A percentile compares a stretch with the other conserved stretches of the same genome.
These are phyloP conservation scores for Calidris pygmaea DNA, from an alignment of 2,113 vertebrate species.

Conservation along the genomic window DNA sequence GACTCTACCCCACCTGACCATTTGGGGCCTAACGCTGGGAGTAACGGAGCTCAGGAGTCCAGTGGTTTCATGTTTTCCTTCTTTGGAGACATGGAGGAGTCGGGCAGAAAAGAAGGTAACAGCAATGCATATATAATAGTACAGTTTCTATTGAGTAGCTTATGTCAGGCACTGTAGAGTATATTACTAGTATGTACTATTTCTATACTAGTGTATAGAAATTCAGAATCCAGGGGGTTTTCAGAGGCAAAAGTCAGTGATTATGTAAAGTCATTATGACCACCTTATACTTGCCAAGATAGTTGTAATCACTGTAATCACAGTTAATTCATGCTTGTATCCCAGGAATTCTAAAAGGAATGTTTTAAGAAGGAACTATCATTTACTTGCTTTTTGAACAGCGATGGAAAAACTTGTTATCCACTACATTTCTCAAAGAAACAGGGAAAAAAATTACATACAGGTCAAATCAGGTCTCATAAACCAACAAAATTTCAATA, in stretches of 20 bases:
- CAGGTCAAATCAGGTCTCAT: neutral
- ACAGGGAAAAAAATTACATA: no score
- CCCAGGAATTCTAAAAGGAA: neutral
- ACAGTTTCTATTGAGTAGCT: neutral
- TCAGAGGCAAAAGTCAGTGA: neutral
- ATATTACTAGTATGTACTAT: no score
- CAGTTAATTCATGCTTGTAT: neutral
- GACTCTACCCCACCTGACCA: neutral
- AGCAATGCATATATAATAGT: neutral
- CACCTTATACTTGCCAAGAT: neutral
- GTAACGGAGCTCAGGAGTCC: neutral
- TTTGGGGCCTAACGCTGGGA: neutral
- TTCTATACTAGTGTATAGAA: neutral
- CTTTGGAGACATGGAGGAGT: constrained; percentile 70
- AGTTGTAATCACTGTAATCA: neutral
- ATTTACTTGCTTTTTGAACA: neutral
- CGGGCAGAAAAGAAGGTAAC: constrained; percentile 68
- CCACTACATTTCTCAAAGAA: neutral
- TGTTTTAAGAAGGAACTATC: neutral
- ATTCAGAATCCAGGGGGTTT: neutral
- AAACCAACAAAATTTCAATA: neutral
- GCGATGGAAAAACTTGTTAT: neutral
- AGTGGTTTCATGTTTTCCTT: constrained; percentile 88
- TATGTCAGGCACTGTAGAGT: neutral
- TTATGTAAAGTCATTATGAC: neutral